A percentile compares a stretch with the other conserved stretches of the same genome.
Conservation (phyloP, 1,140 invertebrate species). For the Oncopodura yosiiana region DNA sequence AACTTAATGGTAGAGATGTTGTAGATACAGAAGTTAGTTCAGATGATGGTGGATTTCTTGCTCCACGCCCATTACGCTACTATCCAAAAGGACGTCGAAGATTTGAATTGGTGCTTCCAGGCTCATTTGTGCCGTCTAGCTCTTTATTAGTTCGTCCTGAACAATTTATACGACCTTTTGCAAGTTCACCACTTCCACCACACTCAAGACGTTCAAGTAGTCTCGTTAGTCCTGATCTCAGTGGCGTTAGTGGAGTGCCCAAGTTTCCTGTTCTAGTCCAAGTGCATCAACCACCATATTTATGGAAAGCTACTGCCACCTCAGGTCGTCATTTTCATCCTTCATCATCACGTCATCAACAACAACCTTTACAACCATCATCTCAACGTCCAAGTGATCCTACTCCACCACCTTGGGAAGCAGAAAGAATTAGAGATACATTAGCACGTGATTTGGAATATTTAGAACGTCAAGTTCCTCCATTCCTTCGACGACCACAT, state of each 20-base stretch:
- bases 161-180: slow-evolving; percentile 28
- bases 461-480: slow-evolving; percentile 34
- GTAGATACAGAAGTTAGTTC: slow-evolving; percentile 34
- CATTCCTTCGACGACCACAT: slow-evolving; percentile 23
- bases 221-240: slow-evolving; percentile 30
- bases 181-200: slow-evolving; percentile 30
- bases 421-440: slow-evolving; percentile 33
- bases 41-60: slow-evolving; percentile 34
- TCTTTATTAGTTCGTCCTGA: slow-evolving; percentile 21
- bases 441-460: slow-evolving; percentile 35
- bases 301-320: slow-evolving; percentile 34
- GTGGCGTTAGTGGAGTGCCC: slow-evolving; percentile 27
- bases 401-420: slow-evolving; percentile 35
- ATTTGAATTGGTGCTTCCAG: slow-evolving; percentile 35
- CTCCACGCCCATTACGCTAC: slow-evolving; percentile 31
- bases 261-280: slow-evolving; percentile 36
- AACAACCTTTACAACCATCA: no score
- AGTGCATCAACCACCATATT: slow-evolving; percentile 36
- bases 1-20: slow-evolving; percentile 32
- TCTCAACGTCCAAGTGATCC: slow-evolving; percentile 20
- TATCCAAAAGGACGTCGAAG: slow-evolving; percentile 31
- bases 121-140: slow-evolving; percentile 33
- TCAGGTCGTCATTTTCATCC: slow-evolving; percentile 36
- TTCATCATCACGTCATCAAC: slow-evolving; percentile 4
- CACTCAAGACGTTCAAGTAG: slow-evolving; percentile 25